These are phyloP conservation scores for Zosterops pallidus DNA, from an alignment of 2,113 vertebrate genomes.

Conservation along the genomic window DNA sequence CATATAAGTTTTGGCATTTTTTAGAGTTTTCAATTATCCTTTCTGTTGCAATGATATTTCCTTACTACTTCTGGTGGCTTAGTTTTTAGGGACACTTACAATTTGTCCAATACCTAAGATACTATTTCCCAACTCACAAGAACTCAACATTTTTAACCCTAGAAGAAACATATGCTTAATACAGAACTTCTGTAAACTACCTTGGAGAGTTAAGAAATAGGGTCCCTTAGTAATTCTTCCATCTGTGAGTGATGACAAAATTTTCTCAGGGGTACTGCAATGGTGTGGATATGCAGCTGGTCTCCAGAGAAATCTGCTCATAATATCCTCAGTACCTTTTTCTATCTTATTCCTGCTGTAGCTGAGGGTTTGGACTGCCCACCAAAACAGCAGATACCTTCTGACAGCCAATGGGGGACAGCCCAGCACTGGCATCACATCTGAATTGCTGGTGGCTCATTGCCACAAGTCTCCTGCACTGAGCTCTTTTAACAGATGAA, in stretches of 20 bases:
- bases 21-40: background rate
- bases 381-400: background rate
- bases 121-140: background rate
- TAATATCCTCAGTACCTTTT: background rate
- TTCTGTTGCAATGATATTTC: background rate
- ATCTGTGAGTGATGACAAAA: background rate
- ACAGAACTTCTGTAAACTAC: background rate
- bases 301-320: background rate
- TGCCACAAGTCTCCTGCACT: background rate
- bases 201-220: background rate
- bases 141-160: background rate
- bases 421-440: background rate
- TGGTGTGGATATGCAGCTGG: background rate
- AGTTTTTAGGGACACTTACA: background rate
- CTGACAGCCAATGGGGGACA: background rate
- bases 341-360: background rate
- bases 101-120: background rate
- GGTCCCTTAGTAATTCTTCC: background rate
- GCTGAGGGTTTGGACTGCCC: background rate
- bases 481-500: background rate
- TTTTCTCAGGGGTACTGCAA: background rate
- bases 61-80: background rate
- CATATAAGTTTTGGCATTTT: rapidly evolving
- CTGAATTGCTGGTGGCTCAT: background rate
- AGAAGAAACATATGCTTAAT: background rate